Evolutionary conservation across 2,113 vertebrate species (phyloP).

Genomic region (Cinclus cinclus): DNA sequence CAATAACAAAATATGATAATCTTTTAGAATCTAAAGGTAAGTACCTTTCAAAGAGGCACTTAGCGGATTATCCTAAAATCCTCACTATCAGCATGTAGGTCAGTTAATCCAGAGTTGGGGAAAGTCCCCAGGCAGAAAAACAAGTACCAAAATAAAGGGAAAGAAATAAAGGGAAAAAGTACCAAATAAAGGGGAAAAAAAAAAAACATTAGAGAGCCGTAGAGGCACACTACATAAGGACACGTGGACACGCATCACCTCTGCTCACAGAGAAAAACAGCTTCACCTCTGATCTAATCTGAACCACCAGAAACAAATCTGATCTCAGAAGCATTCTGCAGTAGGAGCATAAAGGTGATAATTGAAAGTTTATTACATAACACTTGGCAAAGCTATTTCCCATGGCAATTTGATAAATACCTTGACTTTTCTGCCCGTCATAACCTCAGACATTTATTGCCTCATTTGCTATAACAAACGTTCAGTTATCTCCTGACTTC

Average conservation of each 20-base stretch:
- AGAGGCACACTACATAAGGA: neutral
- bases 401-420: constrained; percentile 56
- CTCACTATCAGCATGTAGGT: neutral
- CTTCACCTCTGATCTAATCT: neutral
- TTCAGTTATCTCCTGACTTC: neutral
- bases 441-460: constrained; percentile 46
- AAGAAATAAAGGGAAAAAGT: neutral
- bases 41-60: neutral
- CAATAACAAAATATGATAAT: neutral
- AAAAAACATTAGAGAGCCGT: neutral
- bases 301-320: constrained; percentile 13
- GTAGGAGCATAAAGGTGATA: constrained; percentile 1
- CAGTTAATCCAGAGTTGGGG: neutral
- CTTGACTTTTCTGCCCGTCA: constrained; percentile 31
- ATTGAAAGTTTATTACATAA: constrained; percentile 62
- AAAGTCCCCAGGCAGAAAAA: neutral
- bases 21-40: neutral
- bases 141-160: accelerated
- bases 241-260: neutral
- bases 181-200: accelerated
- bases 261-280: neutral
- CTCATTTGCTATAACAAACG: constrained; percentile 43
- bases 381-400: constrained; percentile 26
- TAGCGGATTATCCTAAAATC: constrained; percentile 14
- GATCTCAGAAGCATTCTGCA: neutral